A percentile compares a stretch with the other conserved stretches of the same genome.
phyloP scores from a whole-genome alignment of 2,888 invertebrate species.

The Thumatha senex region DNA sequence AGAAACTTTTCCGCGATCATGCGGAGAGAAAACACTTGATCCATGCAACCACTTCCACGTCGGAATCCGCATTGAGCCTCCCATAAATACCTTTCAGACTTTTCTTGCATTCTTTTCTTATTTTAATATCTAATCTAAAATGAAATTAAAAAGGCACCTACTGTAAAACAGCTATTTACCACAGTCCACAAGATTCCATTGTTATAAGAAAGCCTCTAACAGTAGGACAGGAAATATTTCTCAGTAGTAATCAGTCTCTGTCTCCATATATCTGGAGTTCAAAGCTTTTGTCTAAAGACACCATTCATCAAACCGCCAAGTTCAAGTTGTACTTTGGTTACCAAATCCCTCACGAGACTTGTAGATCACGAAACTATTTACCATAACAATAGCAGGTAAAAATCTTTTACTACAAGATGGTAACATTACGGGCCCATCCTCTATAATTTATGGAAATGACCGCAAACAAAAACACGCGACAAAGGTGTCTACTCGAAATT shows the following conservation, averaged over 20 bases:
- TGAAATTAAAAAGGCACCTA: no score
- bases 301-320: slow-evolving; percentile 33
- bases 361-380: slow-evolving; percentile 71
- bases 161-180: background rate
- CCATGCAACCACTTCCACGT: no score
- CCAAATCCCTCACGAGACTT: slow-evolving; percentile 64
- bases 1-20: no score
- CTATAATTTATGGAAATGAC: slow-evolving; percentile 81
- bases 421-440: slow-evolving; percentile 58
- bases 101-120: no score
- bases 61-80: no score
- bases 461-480: slow-evolving; percentile 78
- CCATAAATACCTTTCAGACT: no score
- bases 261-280: slow-evolving; percentile 3
- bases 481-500: slow-evolving; percentile 82
- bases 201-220: background rate
- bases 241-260: background rate
- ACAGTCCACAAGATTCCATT: background rate
- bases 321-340: slow-evolving; percentile 47
- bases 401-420: slow-evolving; percentile 47
- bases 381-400: slow-evolving; percentile 80
- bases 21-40: no score
- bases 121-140: no score
- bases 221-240: background rate
- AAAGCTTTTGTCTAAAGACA: slow-evolving; percentile 13